Evolutionary conservation across 2,888 invertebrate species (phyloP).

Genomic region (Melieria omissa): DNA sequence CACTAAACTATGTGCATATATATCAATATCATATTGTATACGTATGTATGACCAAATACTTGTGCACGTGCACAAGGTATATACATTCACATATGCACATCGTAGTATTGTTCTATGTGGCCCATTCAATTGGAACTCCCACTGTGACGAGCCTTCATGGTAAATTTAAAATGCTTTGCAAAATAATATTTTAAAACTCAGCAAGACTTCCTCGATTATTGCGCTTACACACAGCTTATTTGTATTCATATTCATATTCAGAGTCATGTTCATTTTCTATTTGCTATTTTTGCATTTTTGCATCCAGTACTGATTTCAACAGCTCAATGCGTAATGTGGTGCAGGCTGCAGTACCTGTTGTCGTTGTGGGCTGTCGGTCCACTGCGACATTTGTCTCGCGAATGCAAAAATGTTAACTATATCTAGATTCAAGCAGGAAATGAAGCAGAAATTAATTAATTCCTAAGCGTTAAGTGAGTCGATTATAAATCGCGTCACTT

Average conservation of each 20-base stretch:
- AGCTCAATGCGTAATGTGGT: no score
- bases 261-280: background rate
- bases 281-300: slow-evolving; percentile 5
- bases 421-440: no score
- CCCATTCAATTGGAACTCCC: slow-evolving; percentile 24
- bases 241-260: background rate
- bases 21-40: background rate
- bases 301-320: background rate
- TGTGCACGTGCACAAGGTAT: background rate
- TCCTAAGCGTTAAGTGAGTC: no score
- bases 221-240: slow-evolving; percentile 1
- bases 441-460: no score
- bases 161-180: slow-evolving; percentile 25
- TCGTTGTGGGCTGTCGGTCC: no score
- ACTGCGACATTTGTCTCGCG: no score
- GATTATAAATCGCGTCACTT: no score
- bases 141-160: slow-evolving; percentile 25
- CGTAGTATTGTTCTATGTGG: background rate
- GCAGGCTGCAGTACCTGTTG: no score
- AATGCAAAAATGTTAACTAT: no score
- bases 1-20: background rate
- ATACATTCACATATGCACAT: background rate
- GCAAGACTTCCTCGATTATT: slow-evolving; percentile 37
- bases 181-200: slow-evolving; percentile 27
- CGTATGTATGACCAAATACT: background rate